A percentile compares a stretch with the other conserved stretches of the same genome.
Evolutionary conservation across 2,888 invertebrate genomes (phyloP).

Genomic region (Erebia ligea): DNA sequence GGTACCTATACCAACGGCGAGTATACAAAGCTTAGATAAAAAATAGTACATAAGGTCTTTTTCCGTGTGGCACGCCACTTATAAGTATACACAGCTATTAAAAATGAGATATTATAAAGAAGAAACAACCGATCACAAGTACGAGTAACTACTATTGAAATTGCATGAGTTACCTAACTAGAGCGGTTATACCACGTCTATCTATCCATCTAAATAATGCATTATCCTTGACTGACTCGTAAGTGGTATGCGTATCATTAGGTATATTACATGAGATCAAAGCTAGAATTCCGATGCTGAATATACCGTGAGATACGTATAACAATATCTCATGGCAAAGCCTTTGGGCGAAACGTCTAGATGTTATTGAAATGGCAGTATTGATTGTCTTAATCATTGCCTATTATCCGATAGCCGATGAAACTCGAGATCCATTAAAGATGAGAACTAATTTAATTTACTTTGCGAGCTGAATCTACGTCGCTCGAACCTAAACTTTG

Average conservation of each 20-base stretch:
- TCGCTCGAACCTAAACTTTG: too few species aligned
- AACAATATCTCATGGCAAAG: conserved; percentile 8
- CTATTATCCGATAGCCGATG: neutral
- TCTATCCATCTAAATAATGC: neutral
- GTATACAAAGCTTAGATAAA: too few species aligned
- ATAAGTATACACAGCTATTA: too few species aligned
- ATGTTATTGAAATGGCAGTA: conserved; percentile 1
- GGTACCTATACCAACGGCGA: too few species aligned
- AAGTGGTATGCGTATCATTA: conserved; percentile 10
- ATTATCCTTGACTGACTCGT: conserved; percentile 1
- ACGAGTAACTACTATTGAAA: neutral
- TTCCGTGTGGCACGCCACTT: too few species aligned
- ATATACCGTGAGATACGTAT: neutral
- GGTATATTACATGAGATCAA: conserved; percentile 8
- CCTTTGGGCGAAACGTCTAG: conserved; percentile 2
- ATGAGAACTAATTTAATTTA: neutral
- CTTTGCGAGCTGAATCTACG: neutral
- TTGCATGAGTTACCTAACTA: neutral
- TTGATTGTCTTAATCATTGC: conserved; percentile 10
- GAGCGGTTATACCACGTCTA: too few species aligned
- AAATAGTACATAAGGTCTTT: too few species aligned
- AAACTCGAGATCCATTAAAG: neutral
- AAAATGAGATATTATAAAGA: too few species aligned
- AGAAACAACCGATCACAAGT: too few species aligned
- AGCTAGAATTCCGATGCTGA: conserved; percentile 8